These are phyloP conservation scores for Rynchops niger DNA, from an alignment of 2,113 vertebrate genomes.

Conservation along the genomic window DNA sequence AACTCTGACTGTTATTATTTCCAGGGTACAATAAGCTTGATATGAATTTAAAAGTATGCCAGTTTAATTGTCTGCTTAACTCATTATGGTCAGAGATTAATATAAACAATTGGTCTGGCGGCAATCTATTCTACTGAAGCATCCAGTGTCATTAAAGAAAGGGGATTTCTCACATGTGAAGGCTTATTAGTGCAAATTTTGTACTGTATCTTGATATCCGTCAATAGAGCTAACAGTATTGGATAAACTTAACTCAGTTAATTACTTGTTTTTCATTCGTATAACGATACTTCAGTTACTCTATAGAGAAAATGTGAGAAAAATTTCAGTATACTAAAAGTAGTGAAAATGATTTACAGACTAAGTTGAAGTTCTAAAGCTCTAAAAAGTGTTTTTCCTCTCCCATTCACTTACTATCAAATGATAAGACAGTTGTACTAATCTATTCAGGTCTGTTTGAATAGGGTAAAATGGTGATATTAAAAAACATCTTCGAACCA, in stretches of 20 bases:
- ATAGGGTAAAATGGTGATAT: neutral
- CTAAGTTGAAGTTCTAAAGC: neutral
- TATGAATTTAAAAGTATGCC: neutral
- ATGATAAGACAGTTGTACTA: neutral
- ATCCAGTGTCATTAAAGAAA: constrained; percentile 6
- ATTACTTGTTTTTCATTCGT: constrained; percentile 20
- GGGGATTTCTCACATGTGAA: constrained; percentile 33
- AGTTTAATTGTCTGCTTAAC: constrained; percentile 24
- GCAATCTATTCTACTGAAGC: neutral
- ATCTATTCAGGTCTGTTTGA: neutral
- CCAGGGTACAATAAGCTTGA: neutral
- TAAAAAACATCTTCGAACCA: neutral
- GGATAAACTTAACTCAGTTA: constrained; percentile 25
- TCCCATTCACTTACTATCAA: neutral
- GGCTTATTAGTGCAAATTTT: constrained; percentile 14
- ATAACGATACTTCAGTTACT: neutral
- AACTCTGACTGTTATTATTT: constrained; percentile 22
- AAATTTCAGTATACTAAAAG: neutral
- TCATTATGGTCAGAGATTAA: neutral
- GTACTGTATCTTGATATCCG: constrained; percentile 13
- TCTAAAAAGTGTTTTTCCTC: neutral
- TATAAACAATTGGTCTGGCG: constrained; percentile 5
- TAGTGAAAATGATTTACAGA: neutral
- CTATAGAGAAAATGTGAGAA: neutral
- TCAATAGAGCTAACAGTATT: neutral